phyloP scores from a whole-genome alignment of 1,140 invertebrate species.

The Gonatopus flavifemur region DNA sequence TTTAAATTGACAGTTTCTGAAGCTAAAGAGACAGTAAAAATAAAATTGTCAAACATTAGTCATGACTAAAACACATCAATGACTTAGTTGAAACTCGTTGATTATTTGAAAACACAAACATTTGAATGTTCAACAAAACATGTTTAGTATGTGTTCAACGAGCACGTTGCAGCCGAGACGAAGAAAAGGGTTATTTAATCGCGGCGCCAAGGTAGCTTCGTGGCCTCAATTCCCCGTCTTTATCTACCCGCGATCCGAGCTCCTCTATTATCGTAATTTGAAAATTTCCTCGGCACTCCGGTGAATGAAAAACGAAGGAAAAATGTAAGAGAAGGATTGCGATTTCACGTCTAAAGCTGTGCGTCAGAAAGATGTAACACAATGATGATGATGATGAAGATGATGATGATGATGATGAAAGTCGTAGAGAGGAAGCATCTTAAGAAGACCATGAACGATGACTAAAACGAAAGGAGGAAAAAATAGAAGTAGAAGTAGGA shows the following conservation, averaged over 20 bases:
- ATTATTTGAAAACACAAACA: too few relatives aligned
- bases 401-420: constrained; percentile 16
- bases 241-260: too few relatives aligned
- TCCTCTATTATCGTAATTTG: constrained; percentile 51
- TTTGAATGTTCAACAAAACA: too few relatives aligned
- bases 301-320: constrained; percentile 34
- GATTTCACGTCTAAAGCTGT: constrained; percentile 30
- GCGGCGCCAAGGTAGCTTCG: constrained; percentile 31
- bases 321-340: constrained; percentile 13
- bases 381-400: constrained; percentile 6
- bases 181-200: too few relatives aligned
- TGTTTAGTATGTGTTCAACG: too few relatives aligned
- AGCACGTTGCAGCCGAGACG: too few relatives aligned
- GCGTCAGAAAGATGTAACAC: constrained; percentile 7
- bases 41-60: too few relatives aligned
- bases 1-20: too few relatives aligned
- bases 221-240: too few relatives aligned
- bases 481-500: constrained; percentile 2
- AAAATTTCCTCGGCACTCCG: constrained; percentile 41
- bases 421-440: background rate
- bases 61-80: too few relatives aligned
- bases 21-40: too few relatives aligned
- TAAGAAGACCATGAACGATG: background rate
- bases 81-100: too few relatives aligned
- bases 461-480: constrained; percentile 8